Conservation (phyloP, 2,888 invertebrate species). For the Linnaemya vulpina region DNA sequence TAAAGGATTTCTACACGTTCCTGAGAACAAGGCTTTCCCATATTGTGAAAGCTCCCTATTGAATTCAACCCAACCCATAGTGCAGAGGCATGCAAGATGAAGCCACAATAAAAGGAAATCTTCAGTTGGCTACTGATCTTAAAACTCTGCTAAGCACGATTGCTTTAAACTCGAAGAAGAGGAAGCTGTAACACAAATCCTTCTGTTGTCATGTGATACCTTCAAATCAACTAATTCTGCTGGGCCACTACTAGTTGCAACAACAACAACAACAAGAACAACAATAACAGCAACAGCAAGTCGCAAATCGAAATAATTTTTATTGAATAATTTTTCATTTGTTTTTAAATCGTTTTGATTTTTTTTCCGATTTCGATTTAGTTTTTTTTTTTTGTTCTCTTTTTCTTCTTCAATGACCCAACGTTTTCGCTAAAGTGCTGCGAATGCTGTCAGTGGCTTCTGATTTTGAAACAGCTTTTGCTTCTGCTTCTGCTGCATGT, state of each 20-base stretch:
- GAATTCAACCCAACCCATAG: slow-evolving; percentile 12
- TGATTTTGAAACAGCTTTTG: slow-evolving; percentile 41
- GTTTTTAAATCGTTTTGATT: slow-evolving; percentile 66
- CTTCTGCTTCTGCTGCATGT: slow-evolving; percentile 40
- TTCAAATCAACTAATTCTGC: slow-evolving; percentile 58
- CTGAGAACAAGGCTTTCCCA: too few species aligned
- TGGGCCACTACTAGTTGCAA: slow-evolving; percentile 39
- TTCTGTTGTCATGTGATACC: slow-evolving; percentile 70
- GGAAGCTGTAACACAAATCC: slow-evolving; percentile 54
- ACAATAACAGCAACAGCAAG: slow-evolving; percentile 60
- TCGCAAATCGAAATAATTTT: slow-evolving; percentile 77
- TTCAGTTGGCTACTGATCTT: slow-evolving; percentile 47
- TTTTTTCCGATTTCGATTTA: not conserved
- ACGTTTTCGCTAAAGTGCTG: slow-evolving; percentile 76
- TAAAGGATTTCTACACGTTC: too few species aligned
- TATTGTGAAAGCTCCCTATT: too few species aligned
- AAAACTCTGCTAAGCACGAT: slow-evolving; percentile 53
- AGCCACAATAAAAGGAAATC: slow-evolving; percentile 19
- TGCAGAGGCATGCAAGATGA: slow-evolving; percentile 7
- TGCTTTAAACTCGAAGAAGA: slow-evolving; percentile 14
- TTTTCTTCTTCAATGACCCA: slow-evolving; percentile 8
- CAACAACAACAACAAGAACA: slow-evolving; percentile 64
- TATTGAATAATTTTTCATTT: slow-evolving; percentile 83
- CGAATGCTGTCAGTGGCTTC: slow-evolving; percentile 58
- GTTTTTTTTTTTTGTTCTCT: slow-evolving; percentile 28